phyloP scores from a whole-genome alignment of 2,113 vertebrate species.

The Crotalus viridis region DNA sequence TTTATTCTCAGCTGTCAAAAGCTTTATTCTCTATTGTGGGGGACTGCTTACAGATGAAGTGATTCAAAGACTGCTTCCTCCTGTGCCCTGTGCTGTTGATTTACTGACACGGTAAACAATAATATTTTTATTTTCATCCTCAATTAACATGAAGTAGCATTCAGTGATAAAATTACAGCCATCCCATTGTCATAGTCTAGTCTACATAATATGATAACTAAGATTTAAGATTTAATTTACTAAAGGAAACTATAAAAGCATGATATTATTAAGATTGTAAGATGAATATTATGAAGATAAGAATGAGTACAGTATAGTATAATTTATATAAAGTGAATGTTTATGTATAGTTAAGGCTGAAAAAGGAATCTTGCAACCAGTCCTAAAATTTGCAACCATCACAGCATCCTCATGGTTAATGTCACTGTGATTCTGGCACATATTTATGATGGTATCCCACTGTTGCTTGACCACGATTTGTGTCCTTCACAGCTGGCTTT shows the following conservation, averaged over 20 bases:
- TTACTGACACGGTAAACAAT: constrained; percentile 85
- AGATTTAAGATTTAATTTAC: neutral
- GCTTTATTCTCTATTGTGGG: constrained; percentile 82
- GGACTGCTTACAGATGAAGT: constrained; percentile 86
- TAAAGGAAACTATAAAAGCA: neutral
- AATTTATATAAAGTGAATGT: neutral
- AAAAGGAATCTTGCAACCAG: neutral
- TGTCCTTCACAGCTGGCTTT: neutral
- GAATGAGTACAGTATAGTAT: neutral
- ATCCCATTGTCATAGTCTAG: neutral
- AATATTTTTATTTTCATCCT: neutral
- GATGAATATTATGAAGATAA: neutral
- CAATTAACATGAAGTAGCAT: neutral
- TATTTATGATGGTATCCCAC: neutral
- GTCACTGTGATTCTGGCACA: neutral
- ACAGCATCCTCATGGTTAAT: neutral
- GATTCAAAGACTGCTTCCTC: constrained; percentile 79
- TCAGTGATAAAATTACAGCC: neutral
- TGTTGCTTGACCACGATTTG: neutral
- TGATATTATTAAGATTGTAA: neutral
- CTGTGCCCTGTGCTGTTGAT: constrained; percentile 81
- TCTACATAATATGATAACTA: neutral
- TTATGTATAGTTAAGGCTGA: neutral
- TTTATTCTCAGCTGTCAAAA: constrained; percentile 81
- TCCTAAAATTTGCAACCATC: neutral